These are phyloP conservation scores for Oasisia sp. DNA, from an alignment of 2,888 invertebrate species.

Conservation along the genomic window DNA sequence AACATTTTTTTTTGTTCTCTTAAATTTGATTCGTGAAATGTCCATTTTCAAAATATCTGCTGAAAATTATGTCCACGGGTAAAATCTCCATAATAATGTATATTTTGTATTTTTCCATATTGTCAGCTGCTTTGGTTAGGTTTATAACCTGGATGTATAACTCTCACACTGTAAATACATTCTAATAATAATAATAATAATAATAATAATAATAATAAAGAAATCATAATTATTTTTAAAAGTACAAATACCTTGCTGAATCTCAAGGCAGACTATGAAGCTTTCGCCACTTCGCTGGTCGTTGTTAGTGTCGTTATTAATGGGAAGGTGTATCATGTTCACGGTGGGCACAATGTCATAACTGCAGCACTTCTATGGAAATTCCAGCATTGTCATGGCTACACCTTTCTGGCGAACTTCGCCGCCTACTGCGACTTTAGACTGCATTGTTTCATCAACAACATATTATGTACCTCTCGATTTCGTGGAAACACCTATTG, in stretches of 20 bases:
- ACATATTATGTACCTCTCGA: neutral
- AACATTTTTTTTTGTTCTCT: no score
- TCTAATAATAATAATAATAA: no score
- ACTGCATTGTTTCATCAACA: no score
- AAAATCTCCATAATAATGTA: no score
- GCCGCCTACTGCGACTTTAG: neutral
- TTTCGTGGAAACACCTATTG: neutral
- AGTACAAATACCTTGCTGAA: neutral
- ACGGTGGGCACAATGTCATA: neutral
- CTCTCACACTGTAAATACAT: no score
- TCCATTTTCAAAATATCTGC: no score
- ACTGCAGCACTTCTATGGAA: neutral
- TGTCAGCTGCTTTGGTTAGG: no score
- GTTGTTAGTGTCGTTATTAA: neutral
- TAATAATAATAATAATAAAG: neutral
- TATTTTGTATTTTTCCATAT: no score
- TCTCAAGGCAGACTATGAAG: neutral
- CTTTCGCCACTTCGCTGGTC: neutral
- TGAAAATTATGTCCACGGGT: no score
- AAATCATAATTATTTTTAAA: neutral
- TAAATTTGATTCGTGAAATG: no score
- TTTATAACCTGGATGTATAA: no score
- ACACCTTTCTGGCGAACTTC: neutral
- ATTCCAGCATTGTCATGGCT: neutral
- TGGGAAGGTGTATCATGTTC: neutral